Base-by-base conservation (phyloP, 2,797 vertebrate genomes). In the Catostomus latipinnis region DNA sequence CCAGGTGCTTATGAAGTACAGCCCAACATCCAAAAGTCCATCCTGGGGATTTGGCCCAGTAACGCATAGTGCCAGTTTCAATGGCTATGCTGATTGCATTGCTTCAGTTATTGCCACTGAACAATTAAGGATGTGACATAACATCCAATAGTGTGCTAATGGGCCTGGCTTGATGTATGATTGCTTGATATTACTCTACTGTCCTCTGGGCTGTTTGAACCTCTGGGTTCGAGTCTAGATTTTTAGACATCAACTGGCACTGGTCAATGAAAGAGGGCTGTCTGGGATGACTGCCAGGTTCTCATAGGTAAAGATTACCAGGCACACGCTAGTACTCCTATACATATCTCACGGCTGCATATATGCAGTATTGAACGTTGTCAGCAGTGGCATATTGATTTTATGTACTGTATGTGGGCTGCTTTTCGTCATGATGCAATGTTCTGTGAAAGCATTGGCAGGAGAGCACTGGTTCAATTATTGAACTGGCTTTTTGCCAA, bases 101-200 rank as follows among this genome's bases (percentile, higher is more conserved):
- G 87, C 83, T 89, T 83, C 88, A 80, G 81, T 66, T n/a, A 6
- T 62, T 61, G 78, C 82, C 83, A 75, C 85, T 85, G 85, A 80
- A 85, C 86, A 86, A 86, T 87, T 88, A 88, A 78, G 86, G 73
- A 84, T 80, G 79, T 87, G 83, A 86, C 88, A 86, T 87, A 82
- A 86, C 73, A 76, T 79, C 67, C 75, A 86, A 74, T 56, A 80
- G 68, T 50, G 76, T 53, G 62, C 74, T 89, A 88, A 88, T 83
- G 82, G 65, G 61, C 76, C 81, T 84, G 82, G 81, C 78, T 77
- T 14, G 60, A 69, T 74, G 78, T 74, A 74, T 73, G 70, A 82
- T 68, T 80, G 80, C 71, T 69, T 83, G 81, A 71, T 81, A 76
- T 76, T 78, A 79, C 54, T 50, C 62, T 8, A 43, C 10, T 71